A percentile compares a stretch with the other conserved stretches of the same genome.
These are phyloP conservation scores for Berghia stephanieae DNA, from an alignment of 1,140 invertebrate genomes.

Conservation along the genomic window DNA sequence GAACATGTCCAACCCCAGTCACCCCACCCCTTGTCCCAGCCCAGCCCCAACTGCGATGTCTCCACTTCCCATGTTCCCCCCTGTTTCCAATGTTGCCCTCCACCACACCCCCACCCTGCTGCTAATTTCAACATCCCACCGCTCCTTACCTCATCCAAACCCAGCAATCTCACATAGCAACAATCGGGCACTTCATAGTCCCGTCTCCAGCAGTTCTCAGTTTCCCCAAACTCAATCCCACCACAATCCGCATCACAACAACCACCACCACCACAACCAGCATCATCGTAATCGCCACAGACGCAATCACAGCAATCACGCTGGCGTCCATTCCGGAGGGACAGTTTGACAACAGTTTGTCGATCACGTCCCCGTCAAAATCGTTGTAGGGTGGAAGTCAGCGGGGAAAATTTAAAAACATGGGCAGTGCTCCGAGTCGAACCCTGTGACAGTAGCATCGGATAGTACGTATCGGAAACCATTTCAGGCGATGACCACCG, in stretches of 20 bases:
- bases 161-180: constrained; percentile 8
- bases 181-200: constrained; percentile 34
- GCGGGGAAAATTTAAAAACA: too few relatives aligned
- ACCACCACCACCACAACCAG: too few relatives aligned
- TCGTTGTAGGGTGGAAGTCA: neutral
- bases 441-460: constrained; percentile 29
- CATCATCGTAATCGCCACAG: constrained; percentile 24
- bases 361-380: constrained; percentile 29
- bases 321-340: constrained; percentile 40
- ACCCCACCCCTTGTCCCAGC: neutral
- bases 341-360: constrained; percentile 51
- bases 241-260: too few relatives aligned
- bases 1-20: constrained; percentile 5
- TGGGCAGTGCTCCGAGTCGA: constrained; percentile 10
- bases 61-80: neutral
- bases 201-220: constrained; percentile 34
- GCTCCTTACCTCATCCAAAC: constrained; percentile 31
- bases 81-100: neutral
- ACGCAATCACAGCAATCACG: constrained; percentile 34
- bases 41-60: constrained; percentile 17
- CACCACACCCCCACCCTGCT: neutral
- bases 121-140: constrained; percentile 35
- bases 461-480: constrained; percentile 33
- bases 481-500: too few relatives aligned
- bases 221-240: too few relatives aligned